Conservation (phyloP, 2,797 vertebrate genomes). For the Myotis pilosus region DNA sequence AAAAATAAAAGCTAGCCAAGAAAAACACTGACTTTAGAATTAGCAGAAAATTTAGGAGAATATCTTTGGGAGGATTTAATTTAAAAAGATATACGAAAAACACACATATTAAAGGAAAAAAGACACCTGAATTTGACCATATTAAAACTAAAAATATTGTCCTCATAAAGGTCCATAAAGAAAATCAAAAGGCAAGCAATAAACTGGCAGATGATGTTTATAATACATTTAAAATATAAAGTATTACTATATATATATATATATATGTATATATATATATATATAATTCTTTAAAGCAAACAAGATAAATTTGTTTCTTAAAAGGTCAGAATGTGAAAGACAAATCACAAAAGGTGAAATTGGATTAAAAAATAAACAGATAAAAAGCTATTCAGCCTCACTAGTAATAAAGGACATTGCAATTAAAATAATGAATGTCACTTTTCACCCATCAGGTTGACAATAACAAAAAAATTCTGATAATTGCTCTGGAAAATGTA, state of each 20-base stretch:
- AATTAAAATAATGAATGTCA: not conserved
- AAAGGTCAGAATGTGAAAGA: not conserved
- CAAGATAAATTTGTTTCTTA: not conserved
- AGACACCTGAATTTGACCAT: not conserved
- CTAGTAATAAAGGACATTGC: not conserved
- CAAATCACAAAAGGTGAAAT: not conserved
- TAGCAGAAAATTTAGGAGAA: not conserved
- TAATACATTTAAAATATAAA: not conserved
- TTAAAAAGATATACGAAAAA: not conserved
- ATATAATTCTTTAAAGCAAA: not conserved
- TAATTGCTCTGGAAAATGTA: not conserved
- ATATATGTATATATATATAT: not conserved
- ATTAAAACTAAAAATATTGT: slow-evolving; percentile 11
- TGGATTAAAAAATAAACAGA: not conserved
- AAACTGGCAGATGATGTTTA: not conserved
- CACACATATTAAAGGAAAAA: not conserved
- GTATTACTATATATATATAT: not conserved
- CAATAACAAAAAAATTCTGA: not conserved
- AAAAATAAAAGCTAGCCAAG: not conserved
- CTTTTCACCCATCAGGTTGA: not conserved
- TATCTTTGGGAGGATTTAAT: not conserved
- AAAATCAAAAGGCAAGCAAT: not conserved
- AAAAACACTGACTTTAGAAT: not conserved
- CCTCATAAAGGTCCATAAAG: not conserved
- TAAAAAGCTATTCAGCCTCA: not conserved